These are phyloP conservation scores for Aythya baeri DNA, from an alignment of 2,113 vertebrate genomes.

Conservation along the genomic window DNA sequence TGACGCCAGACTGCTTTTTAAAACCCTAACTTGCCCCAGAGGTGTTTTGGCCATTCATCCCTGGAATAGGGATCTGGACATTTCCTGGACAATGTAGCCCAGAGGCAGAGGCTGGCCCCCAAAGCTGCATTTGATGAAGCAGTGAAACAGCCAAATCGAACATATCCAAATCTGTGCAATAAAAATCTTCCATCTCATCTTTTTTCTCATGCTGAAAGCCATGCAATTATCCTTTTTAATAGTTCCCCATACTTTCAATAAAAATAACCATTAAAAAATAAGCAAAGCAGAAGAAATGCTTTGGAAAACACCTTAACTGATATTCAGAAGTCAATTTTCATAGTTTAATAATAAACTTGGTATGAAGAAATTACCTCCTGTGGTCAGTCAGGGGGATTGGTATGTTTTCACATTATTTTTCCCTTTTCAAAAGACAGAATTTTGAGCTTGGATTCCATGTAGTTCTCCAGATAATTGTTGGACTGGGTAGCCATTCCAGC, in stretches of 20 bases:
- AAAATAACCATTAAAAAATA: conserved; percentile 38
- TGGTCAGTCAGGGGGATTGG: not conserved
- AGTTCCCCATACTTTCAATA: conserved; percentile 34
- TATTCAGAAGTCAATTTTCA: conserved; percentile 46
- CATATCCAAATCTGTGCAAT: not conserved
- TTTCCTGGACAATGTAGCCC: conserved; percentile 6
- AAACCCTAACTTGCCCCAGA: conserved; percentile 2
- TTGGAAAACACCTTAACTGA: conserved; percentile 49
- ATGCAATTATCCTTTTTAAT: conserved; percentile 29
- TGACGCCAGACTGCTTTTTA: not conserved
- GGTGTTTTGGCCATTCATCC: not conserved
- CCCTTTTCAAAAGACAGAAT: not conserved
- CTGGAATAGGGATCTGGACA: not conserved
- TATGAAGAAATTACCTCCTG: not conserved
- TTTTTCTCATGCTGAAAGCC: conserved; percentile 14
- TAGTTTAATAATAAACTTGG: conserved; percentile 41
- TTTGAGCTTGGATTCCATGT: not conserved
- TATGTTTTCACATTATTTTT: not conserved
- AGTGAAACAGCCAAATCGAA: conserved; percentile 9
- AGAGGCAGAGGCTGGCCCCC: not conserved
- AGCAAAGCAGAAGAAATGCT: not conserved
- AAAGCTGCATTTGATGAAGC: not conserved
- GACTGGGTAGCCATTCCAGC: not conserved
- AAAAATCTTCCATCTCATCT: not conserved
- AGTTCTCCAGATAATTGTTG: not conserved